Percentiles rank a stretch among this genome's conserved stretches.
These are phyloP conservation scores for Prunella himalayana DNA, from an alignment of 2,113 vertebrate genomes.

Conservation along the genomic window DNA sequence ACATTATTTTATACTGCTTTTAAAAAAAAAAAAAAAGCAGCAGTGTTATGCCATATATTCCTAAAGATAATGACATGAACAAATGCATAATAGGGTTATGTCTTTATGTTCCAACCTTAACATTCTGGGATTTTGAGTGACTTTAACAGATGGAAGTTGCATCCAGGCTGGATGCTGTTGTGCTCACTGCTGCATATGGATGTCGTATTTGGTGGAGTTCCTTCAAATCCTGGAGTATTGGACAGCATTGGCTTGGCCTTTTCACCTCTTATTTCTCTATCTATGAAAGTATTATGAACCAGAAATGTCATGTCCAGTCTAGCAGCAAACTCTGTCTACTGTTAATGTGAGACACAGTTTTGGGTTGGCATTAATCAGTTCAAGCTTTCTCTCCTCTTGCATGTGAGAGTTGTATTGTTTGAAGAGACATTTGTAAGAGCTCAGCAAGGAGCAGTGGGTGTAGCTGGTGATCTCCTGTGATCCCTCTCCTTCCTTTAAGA, in stretches of 20 bases:
- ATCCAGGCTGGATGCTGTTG: not conserved
- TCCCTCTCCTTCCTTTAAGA: not conserved
- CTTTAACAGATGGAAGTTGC: not conserved
- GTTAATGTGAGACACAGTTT: not conserved
- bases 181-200: not conserved
- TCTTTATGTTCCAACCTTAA: not conserved
- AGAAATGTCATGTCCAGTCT: not conserved
- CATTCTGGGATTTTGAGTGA: not conserved
- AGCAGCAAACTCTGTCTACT: not conserved
- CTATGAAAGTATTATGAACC: not conserved
- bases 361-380: not conserved
- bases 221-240: not conserved
- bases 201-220: not conserved
- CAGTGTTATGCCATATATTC: not conserved
- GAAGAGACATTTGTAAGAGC: not conserved
- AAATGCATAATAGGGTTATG: not conserved
- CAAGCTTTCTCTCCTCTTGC: not conserved
- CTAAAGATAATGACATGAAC: not conserved
- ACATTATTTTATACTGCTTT: not conserved
- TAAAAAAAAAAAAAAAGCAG: not conserved
- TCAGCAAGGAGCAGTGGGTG: not conserved
- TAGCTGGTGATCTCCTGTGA: not conserved
- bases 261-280: not conserved
- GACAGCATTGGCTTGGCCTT: not conserved
- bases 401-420: not conserved